These are phyloP conservation scores for Apamea epomidion DNA, from an alignment of 2,888 invertebrate species.

Conservation along the genomic window DNA sequence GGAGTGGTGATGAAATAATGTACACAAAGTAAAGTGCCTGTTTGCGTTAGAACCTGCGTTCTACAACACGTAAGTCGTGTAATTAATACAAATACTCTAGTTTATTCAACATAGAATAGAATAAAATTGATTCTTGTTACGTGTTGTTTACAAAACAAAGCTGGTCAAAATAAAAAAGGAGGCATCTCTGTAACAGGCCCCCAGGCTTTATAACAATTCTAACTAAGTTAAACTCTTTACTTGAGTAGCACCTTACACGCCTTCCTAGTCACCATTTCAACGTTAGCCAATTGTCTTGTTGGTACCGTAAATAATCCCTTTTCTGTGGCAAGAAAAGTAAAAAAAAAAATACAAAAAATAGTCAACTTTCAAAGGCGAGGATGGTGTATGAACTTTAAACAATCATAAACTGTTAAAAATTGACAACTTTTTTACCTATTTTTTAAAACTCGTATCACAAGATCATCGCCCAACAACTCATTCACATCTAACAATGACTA, in stretches of 20 bases:
- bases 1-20: too few species aligned
- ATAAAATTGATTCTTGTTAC: neutral
- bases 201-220: too few species aligned
- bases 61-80: too few species aligned
- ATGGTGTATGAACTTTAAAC: too few species aligned
- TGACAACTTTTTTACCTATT: neutral
- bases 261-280: neutral
- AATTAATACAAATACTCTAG: neutral
- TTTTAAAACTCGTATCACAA: neutral
- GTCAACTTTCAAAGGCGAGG: too few species aligned
- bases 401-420: neutral
- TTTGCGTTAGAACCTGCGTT: too few species aligned
- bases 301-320: neutral
- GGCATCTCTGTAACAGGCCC: neutral
- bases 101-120: neutral
- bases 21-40: too few species aligned
- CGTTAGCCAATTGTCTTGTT: neutral
- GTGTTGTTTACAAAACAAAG: neutral
- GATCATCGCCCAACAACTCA: neutral
- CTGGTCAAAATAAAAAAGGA: neutral
- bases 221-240: too few species aligned
- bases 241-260: neutral
- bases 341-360: too few species aligned
- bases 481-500: slow-evolving; percentile 31
- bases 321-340: neutral